Base-by-base conservation (phyloP, 2,888 invertebrate genomes). In the Prenolepis imparis region DNA sequence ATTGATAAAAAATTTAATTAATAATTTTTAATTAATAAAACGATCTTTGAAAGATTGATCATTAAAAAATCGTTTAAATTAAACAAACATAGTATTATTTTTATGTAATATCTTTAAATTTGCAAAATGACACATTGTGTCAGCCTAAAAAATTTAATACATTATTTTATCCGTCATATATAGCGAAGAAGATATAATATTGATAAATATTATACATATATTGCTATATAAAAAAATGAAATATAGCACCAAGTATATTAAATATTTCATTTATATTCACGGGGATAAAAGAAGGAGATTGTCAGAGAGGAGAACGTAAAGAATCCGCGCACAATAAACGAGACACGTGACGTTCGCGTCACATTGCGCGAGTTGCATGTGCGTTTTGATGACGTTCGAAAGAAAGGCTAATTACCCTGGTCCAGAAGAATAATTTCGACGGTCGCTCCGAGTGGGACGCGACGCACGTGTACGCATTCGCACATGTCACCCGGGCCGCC, bases 371-470 rank as follows among this genome's bases (percentile, higher is more conserved):
- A 48, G 15, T 66, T 15, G 24, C 28, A n/a, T 44, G 57, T 44
- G 11, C 41, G 4, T 59, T 44, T 59, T 18, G 21, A 82, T 74
- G 2, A 66, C 82, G 15, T 9, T 32, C 9, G 32, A 77, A 57
- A 39, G 12, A 48, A 28, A 48, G 36, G 36, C 11, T 84, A n/a
- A 72, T 94, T 95, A 97, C 98, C 97, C 96, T 97, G 96, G 95
- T 98, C 97, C 73, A 97, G 96, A 91, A 98, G 95, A 48, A 98
- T 94, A 15, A 98, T 94, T 93, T 98, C 98, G 3, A 97, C 97
- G 0, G 96, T 96, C 6, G 97, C 95, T n/a, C 96, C 96, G 36
- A 97, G 93, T 0, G 96, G 96, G 6, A 98, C 95, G 61, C 96
- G 95, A 88, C 97, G 96, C n/a, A 97, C 95, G 90, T 98, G 97